Percentiles rank a stretch among this genome's conserved stretches.
These are phyloP conservation scores for Artibeus jamaicensis DNA, from an alignment of 2,797 vertebrate genomes.

Conservation along the genomic window DNA sequence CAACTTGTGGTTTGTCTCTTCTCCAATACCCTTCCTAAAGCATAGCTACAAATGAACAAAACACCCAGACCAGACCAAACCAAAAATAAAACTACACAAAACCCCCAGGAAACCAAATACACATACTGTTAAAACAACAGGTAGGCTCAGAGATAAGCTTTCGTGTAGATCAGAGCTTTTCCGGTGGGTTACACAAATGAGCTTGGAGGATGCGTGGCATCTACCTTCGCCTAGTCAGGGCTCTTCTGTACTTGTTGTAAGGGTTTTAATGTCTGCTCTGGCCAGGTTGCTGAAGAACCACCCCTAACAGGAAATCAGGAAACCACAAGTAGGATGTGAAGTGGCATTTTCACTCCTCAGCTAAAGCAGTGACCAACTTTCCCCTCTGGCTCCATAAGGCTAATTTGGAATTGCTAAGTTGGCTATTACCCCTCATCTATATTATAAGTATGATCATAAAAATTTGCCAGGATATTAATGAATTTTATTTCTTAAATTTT, in stretches of 20 bases:
- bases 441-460: background rate
- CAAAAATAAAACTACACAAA: background rate
- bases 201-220: background rate
- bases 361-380: background rate
- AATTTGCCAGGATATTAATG: background rate
- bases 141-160: background rate
- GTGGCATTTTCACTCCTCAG: background rate
- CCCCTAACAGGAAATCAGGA: background rate
- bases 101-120: background rate
- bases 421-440: background rate
- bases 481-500: slow-evolving; percentile 4
- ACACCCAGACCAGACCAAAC: background rate
- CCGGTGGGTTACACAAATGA: background rate
- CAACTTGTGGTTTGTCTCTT: background rate
- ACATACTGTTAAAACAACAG: background rate
- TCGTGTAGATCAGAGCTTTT: background rate
- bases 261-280: background rate
- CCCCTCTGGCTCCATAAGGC: background rate
- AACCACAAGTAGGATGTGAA: background rate
- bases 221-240: background rate
- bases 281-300: background rate
- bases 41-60: background rate
- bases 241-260: background rate
- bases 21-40: background rate
- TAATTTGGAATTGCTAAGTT: background rate